These are phyloP conservation scores for Carabus problematicus DNA, from an alignment of 2,888 invertebrate species.

Conservation along the genomic window DNA sequence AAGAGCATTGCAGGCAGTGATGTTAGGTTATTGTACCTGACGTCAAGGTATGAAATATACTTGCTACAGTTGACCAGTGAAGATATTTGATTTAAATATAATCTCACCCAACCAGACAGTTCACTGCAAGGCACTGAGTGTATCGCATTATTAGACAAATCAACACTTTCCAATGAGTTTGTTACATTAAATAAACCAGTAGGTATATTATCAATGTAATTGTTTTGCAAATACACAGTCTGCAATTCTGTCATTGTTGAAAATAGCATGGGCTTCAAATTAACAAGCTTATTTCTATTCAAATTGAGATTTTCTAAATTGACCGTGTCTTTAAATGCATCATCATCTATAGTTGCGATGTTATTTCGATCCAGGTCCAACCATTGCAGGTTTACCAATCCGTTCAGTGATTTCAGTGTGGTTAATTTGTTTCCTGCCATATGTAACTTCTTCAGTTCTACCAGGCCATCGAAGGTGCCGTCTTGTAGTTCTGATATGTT, in stretches of 20 bases:
- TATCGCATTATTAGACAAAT: constrained; percentile 47
- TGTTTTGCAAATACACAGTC: too few relatives aligned
- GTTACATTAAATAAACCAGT: too few relatives aligned
- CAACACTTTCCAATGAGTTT: too few relatives aligned
- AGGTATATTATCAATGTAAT: too few relatives aligned
- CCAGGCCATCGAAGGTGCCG: constrained; percentile 7
- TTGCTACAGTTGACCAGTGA: too few relatives aligned
- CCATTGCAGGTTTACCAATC: not conserved
- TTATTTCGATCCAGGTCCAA: constrained; percentile 13
- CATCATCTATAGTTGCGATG: constrained; percentile 59
- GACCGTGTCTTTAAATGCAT: constrained; percentile 68
- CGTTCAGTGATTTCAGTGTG: not conserved
- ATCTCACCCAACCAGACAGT: too few relatives aligned
- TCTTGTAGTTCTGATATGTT: constrained; percentile 20
- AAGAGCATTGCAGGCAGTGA: too few relatives aligned
- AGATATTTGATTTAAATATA: too few relatives aligned
- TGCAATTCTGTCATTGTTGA: constrained; percentile 66
- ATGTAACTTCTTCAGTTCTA: not conserved
- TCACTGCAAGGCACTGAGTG: too few relatives aligned
- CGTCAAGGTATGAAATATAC: too few relatives aligned
- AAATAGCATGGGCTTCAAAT: constrained; percentile 59
- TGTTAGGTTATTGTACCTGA: too few relatives aligned
- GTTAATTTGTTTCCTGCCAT: constrained; percentile 12
- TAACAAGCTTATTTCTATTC: constrained; percentile 13
- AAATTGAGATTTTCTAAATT: constrained; percentile 61